Evolutionary conservation across 2,888 invertebrate species (phyloP).

Genomic region (Troglohyphantes excavatus): DNA sequence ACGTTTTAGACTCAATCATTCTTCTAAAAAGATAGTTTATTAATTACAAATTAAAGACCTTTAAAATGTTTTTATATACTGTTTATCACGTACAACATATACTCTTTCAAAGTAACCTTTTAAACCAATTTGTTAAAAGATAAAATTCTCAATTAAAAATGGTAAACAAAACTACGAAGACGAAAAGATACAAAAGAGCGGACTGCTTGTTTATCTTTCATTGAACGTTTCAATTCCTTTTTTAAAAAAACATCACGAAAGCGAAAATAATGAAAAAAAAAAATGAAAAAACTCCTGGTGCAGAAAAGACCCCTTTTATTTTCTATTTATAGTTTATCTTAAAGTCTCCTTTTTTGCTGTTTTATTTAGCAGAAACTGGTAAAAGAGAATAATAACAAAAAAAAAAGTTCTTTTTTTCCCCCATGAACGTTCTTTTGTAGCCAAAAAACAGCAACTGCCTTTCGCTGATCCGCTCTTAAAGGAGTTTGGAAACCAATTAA

Average conservation of each 20-base stretch:
- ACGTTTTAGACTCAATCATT: no score
- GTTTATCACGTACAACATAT: background rate
- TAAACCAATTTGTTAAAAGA: conserved; percentile 4
- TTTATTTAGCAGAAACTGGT: background rate
- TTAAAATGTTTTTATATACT: background rate
- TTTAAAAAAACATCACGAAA: background rate
- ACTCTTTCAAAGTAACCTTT: background rate
- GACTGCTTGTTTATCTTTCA: background rate
- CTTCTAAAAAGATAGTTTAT: no score
- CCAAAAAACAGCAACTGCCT: conserved; percentile 1
- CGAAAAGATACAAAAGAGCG: background rate
- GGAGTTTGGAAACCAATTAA: conserved; percentile 55
- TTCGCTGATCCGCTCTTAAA: conserved; percentile 24
- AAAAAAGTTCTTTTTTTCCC: conserved; percentile 1
- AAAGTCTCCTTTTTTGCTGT: background rate
- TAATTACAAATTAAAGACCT: background rate
- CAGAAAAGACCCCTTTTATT: conserved; percentile 1
- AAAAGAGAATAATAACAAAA: conserved; percentile 4
- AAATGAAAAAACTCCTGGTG: background rate
- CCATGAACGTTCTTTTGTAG: background rate
- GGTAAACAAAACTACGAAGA: background rate
- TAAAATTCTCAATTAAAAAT: background rate
- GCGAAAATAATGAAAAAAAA: conserved; percentile 4
- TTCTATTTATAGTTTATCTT: conserved; percentile 19
- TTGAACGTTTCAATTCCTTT: background rate